Percentiles rank a stretch among this genome's conserved stretches.
These are phyloP conservation scores for Laspeyria flexula DNA, from an alignment of 2,888 invertebrate species.

Conservation along the genomic window DNA sequence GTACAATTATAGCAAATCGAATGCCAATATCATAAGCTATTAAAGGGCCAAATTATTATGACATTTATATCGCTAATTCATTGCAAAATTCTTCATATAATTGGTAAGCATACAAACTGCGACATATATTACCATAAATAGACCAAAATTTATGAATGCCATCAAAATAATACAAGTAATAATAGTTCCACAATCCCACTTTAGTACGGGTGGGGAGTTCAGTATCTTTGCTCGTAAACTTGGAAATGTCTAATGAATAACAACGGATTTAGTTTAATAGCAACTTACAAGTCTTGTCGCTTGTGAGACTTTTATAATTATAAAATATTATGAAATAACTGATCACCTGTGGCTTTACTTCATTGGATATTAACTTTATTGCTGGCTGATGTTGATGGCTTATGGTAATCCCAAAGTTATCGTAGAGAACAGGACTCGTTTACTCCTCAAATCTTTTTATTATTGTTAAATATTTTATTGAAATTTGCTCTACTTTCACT, in stretches of 20 bases:
- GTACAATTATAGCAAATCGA: conserved; percentile 7
- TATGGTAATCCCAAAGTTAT: not conserved
- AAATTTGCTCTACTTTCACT: no score
- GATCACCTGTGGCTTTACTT: conserved; percentile 26
- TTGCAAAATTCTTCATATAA: conserved; percentile 28
- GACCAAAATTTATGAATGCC: conserved; percentile 56
- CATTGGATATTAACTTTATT: conserved; percentile 29
- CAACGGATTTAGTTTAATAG: conserved; percentile 63
- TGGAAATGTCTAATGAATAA: conserved; percentile 67
- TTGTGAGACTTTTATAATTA: conserved; percentile 51
- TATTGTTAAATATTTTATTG: no score
- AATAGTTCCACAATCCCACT: conserved; percentile 59
- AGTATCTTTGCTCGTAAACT: conserved; percentile 58
- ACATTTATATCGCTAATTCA: conserved; percentile 10
- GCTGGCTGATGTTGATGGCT: not conserved
- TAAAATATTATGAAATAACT: conserved; percentile 27
- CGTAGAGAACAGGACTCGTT: not conserved
- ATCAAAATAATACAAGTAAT: conserved; percentile 59
- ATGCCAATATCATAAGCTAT: conserved; percentile 7
- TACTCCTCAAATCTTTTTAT: no score
- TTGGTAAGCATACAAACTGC: conserved; percentile 23
- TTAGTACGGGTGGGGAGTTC: conserved; percentile 48
- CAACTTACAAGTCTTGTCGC: conserved; percentile 51
- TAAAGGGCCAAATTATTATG: conserved; percentile 5
- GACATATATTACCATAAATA: conserved; percentile 46